A percentile compares a stretch with the other conserved stretches of the same genome.
Conservation (phyloP, 2,797 vertebrate species). For the Sebastes glaucus region DNA sequence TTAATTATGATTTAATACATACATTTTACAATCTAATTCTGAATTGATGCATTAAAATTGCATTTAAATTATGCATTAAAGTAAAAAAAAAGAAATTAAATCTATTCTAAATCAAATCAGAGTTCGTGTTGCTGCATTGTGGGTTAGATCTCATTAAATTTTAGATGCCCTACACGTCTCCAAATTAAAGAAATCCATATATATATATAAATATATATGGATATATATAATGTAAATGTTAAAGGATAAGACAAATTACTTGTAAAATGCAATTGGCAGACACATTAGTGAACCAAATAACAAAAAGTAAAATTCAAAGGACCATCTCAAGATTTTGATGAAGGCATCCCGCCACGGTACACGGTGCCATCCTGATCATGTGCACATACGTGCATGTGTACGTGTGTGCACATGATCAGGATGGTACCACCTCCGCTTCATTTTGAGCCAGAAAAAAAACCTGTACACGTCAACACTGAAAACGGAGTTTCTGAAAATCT, state of each 20-base stretch:
- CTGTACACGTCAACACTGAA: too few species aligned
- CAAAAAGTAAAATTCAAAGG: background rate
- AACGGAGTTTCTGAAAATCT: too few species aligned
- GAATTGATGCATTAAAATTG: background rate
- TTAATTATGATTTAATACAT: background rate
- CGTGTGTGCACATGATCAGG: too few species aligned
- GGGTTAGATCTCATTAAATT: rapidly evolving
- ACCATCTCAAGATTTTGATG: background rate
- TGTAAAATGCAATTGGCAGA: background rate
- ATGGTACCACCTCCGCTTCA: too few species aligned
- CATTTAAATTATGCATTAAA: background rate
- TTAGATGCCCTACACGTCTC: background rate
- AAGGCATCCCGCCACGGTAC: too few species aligned
- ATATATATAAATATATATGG: background rate
- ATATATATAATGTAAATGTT: background rate
- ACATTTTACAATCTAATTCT: background rate
- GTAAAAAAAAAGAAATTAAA: background rate
- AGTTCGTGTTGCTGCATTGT: background rate
- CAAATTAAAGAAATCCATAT: background rate
- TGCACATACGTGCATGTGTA: too few species aligned
- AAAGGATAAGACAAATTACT: background rate
- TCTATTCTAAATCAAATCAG: background rate
- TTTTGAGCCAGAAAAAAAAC: too few species aligned
- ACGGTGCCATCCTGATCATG: too few species aligned
- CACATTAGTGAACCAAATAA: background rate